Conservation (phyloP, 2,888 invertebrate species). For the Heliconius cydno region DNA sequence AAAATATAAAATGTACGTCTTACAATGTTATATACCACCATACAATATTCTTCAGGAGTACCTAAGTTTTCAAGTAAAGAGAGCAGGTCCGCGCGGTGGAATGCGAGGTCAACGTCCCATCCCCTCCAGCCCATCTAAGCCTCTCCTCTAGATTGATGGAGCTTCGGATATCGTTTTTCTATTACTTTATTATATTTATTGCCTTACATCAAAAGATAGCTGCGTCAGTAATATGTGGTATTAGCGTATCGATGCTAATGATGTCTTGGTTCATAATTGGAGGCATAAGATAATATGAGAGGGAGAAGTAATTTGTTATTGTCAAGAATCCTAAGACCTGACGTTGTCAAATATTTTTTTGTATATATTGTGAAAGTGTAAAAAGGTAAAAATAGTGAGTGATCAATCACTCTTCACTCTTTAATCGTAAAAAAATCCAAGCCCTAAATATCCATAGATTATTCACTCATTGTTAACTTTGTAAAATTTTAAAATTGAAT, state of each 20-base stretch:
- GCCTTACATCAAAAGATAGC: conserved; percentile 25
- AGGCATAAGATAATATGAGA: background rate
- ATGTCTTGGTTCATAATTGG: background rate
- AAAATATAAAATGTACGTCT: background rate
- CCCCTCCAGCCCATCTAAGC: conserved; percentile 67
- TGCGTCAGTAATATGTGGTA: conserved; percentile 15
- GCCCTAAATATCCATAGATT: no score
- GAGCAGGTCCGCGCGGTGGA: conserved; percentile 78
- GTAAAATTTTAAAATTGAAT: no score
- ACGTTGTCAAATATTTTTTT: background rate
- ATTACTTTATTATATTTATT: conserved; percentile 38
- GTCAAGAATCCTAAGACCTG: background rate
- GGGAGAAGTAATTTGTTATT: background rate
- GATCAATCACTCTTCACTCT: no score
- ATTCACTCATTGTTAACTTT: no score
- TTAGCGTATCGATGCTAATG: conserved; percentile 5
- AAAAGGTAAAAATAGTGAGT: no score
- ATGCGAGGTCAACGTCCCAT: conserved; percentile 79
- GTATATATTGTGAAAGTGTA: background rate
- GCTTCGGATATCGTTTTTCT: conserved; percentile 61
- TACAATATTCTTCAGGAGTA: conserved; percentile 27
- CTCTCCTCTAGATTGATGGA: conserved; percentile 77
- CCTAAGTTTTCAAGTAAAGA: conserved; percentile 63
- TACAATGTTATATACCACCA: background rate
- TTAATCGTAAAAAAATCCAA: no score